Evolutionary conservation across 2,797 vertebrate genomes (phyloP), one percentile per base, ranked within the genome.

Genomic region (Peromyscus aztecus): DNA sequence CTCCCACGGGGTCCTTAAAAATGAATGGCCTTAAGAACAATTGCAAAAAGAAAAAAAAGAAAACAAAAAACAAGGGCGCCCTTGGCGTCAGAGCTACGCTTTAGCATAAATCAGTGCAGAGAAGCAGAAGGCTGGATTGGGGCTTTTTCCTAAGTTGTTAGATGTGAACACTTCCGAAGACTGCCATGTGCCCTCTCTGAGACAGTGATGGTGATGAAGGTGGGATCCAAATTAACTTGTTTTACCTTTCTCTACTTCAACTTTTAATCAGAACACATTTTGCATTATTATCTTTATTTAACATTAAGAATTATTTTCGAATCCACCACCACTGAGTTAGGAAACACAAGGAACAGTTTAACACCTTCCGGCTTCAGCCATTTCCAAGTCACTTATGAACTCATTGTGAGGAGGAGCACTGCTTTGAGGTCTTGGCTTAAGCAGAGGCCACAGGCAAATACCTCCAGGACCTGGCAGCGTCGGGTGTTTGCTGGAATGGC

Each of bases 231-330:
- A 31, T 52, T 76, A 59, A 71, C 65, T 73, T 83, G 24, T 57
- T 80, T 24, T 78, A 13, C 81, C 23, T 83, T 93, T 40, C 11
- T 63, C 52, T 4, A 73, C 29, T 29, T 87, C 31, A 49, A 31
- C 23, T 81, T 96, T 90, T 73, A 81, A 37, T 63, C 65, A 82
- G 67, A 85, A 76, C 1, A 8, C 37, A 65, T 75, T 94, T 94
- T 73, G 40, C 27, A 4, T 49, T 46, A 27, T 67, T 59, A 55
- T 89, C 83, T 85, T 95, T 88, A 40, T 67, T 34, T 61, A 73
- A 24, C n/a, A 23, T 23, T 57, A 85, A 75, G 16, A 2, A 86
- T 69, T 59, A 86, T 75, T 73, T 89, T 90, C 37, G 46, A 69
- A 82, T 63, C 27, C 12, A 34, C 11, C 2, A 27, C 40, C 52